These are phyloP conservation scores for Istiophorus platypterus DNA, from an alignment of 2,113 vertebrate genomes.

Conservation along the genomic window DNA sequence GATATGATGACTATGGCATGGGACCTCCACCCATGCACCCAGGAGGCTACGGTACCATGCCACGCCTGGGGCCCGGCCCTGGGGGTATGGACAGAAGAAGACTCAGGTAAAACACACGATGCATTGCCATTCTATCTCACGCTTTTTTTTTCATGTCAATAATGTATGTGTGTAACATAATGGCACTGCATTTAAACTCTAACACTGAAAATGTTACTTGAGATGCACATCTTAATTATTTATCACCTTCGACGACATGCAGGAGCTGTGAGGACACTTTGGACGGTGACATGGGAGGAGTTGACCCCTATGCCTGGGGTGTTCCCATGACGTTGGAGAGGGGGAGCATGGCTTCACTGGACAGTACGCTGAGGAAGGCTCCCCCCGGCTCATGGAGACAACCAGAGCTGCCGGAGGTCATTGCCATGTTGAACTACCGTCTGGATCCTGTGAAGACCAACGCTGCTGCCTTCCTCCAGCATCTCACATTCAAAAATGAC, in stretches of 20 bases:
- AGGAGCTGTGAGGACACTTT: slow-evolving; percentile 97
- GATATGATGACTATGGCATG: slow-evolving; percentile 93
- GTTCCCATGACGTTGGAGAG: slow-evolving; percentile 86
- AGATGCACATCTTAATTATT: not conserved
- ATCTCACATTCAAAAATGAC: slow-evolving; percentile 96
- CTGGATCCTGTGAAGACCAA: slow-evolving; percentile 96
- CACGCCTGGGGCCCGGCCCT: slow-evolving; percentile 81
- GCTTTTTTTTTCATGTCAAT: not conserved
- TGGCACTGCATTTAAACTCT: not conserved
- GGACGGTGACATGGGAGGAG: slow-evolving; percentile 88
- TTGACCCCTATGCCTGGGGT: slow-evolving; percentile 90
- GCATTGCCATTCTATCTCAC: not conserved
- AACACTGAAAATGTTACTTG: not conserved
- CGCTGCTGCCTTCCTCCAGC: slow-evolving; percentile 95
- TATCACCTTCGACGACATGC: not conserved
- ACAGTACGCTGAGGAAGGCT: slow-evolving; percentile 93
- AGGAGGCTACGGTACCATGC: slow-evolving; percentile 90
- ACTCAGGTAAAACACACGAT: slow-evolving; percentile 85
- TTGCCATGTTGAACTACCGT: slow-evolving; percentile 95
- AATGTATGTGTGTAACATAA: not conserved
- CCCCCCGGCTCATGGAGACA: slow-evolving; percentile 90
- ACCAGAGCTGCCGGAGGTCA: slow-evolving; percentile 95
- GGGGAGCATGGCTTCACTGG: slow-evolving; percentile 94
- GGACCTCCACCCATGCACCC: slow-evolving; percentile 86
- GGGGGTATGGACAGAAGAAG: slow-evolving; percentile 85